These are phyloP conservation scores for Tuta absoluta DNA, from an alignment of 2,888 invertebrate genomes.

Conservation along the genomic window DNA sequence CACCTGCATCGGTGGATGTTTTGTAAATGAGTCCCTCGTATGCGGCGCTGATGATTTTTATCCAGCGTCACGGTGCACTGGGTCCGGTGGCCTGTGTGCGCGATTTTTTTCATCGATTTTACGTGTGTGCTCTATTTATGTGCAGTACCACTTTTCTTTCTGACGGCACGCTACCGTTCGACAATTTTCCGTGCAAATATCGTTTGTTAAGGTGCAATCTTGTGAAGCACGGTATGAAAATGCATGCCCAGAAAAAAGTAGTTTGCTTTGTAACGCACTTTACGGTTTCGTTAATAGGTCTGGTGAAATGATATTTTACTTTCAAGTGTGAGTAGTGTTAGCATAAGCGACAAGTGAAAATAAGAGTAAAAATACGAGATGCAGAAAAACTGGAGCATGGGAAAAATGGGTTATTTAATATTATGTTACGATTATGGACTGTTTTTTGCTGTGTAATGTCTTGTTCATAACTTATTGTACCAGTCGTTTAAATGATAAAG, in stretches of 20 bases:
- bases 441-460: too few species aligned
- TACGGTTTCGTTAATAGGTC: constrained; percentile 56
- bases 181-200: constrained; percentile 54
- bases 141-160: constrained; percentile 66
- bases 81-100: constrained; percentile 54
- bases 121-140: constrained; percentile 51
- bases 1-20: constrained; percentile 69
- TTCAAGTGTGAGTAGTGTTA: constrained; percentile 62
- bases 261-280: constrained; percentile 47
- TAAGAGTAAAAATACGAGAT: constrained; percentile 26
- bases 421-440: neutral
- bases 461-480: too few species aligned
- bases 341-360: constrained; percentile 39
- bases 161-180: constrained; percentile 44
- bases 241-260: constrained; percentile 46
- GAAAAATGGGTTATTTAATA: neutral
- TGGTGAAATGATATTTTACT: constrained; percentile 72
- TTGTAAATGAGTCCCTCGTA: constrained; percentile 68
- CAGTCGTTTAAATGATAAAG: too few species aligned
- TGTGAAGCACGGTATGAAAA: constrained; percentile 39
- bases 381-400: constrained; percentile 18
- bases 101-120: constrained; percentile 56
- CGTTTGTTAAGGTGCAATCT: constrained; percentile 58
- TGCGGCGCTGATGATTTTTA: constrained; percentile 74
- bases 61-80: constrained; percentile 74